Evolutionary conservation across 2,888 invertebrate species (phyloP).

Genomic region (Hirtodrosophila cameraria): DNA sequence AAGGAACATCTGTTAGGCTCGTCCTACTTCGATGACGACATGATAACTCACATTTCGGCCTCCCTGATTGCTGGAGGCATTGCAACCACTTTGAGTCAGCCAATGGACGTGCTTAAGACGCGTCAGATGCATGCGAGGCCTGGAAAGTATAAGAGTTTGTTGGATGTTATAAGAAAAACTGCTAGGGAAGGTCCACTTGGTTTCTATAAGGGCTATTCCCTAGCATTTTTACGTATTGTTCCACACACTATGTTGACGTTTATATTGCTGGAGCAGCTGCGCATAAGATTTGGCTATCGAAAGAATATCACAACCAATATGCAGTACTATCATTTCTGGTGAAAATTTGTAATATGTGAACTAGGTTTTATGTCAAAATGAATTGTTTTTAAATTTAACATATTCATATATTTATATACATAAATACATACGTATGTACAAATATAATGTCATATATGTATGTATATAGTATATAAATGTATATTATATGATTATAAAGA

Average conservation of each 20-base stretch:
- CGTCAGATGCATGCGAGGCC: slow-evolving; percentile 97
- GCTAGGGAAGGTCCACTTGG: slow-evolving; percentile 94
- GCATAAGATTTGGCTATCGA: too few species aligned
- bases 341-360: too few species aligned
- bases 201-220: slow-evolving; percentile 97
- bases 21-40: slow-evolving; percentile 90
- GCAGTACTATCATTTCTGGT: too few species aligned
- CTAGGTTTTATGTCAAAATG: too few species aligned
- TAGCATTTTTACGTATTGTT: slow-evolving; percentile 96
- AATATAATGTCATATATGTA: too few species aligned
- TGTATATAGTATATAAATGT: too few species aligned
- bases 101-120: slow-evolving; percentile 97
- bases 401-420: too few species aligned
- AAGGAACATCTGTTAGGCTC: slow-evolving; percentile 86
- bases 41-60: slow-evolving; percentile 92
- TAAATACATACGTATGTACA: too few species aligned
- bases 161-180: slow-evolving; percentile 89
- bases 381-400: too few species aligned
- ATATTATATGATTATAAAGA: too few species aligned
- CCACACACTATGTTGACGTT: slow-evolving; percentile 98
- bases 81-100: slow-evolving; percentile 90
- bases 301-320: too few species aligned
- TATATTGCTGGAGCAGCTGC: slow-evolving; percentile 95
- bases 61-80: slow-evolving; percentile 90
- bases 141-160: slow-evolving; percentile 91